These are phyloP conservation scores for Poecilia gillii DNA, from an alignment of 2,797 vertebrate species.

Conservation along the genomic window DNA sequence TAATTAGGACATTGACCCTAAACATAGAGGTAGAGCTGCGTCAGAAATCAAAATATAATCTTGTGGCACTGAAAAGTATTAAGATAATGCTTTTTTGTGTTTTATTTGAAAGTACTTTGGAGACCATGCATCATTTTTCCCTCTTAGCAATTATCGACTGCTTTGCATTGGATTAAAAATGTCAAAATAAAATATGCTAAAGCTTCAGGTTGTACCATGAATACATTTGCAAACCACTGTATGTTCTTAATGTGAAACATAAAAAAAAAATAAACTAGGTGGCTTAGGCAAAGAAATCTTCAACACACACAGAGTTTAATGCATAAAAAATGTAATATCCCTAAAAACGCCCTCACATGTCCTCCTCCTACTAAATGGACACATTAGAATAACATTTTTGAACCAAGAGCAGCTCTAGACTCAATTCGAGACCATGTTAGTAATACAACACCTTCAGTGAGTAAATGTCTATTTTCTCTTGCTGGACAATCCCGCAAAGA, in stretches of 20 bases:
- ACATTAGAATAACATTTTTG: conserved; percentile 23
- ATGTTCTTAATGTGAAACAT: background rate
- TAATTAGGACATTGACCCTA: background rate
- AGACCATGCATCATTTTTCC: background rate
- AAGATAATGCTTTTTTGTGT: background rate
- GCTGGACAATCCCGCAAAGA: conserved; percentile 50
- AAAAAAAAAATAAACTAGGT: background rate
- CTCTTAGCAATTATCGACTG: background rate
- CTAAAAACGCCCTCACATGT: background rate
- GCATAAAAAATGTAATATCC: background rate
- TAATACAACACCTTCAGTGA: conserved; percentile 39
- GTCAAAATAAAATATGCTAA: background rate
- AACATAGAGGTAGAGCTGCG: background rate
- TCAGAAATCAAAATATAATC: background rate
- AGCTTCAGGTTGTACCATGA: background rate
- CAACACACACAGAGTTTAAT: background rate
- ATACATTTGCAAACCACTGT: background rate
- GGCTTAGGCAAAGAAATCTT: background rate
- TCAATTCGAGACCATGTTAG: conserved; percentile 26
- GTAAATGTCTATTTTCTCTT: conserved; percentile 50
- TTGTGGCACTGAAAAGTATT: background rate
- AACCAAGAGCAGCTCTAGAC: conserved; percentile 2
- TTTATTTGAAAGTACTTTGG: background rate
- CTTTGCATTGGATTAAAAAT: background rate
- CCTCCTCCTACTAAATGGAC: background rate